Conservation (phyloP, 1,140 invertebrate species). For the Atta colombica region DNA sequence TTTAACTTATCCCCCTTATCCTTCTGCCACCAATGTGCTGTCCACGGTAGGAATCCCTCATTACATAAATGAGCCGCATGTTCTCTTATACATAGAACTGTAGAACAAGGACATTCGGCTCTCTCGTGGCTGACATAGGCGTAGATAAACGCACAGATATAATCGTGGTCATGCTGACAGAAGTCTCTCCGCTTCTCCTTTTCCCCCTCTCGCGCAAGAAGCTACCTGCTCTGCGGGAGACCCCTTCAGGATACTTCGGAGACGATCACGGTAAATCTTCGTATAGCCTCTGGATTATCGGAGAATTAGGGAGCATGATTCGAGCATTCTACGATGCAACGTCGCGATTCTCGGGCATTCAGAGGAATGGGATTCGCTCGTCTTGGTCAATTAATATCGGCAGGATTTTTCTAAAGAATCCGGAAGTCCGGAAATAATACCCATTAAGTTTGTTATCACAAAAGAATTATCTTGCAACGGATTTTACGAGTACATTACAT, state of each 20-base stretch:
- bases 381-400: conserved; percentile 6
- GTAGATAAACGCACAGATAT: conserved; percentile 75
- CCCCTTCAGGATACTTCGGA: conserved; percentile 70
- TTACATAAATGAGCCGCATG: conserved; percentile 70
- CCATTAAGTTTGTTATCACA: background rate
- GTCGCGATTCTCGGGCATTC: conserved; percentile 51
- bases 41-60: conserved; percentile 52
- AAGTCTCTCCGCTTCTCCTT: conserved; percentile 68
- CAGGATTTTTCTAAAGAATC: conserved; percentile 1
- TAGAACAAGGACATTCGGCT: conserved; percentile 34
- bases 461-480: background rate
- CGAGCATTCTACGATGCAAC: conserved; percentile 76
- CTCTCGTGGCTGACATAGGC: conserved; percentile 58
- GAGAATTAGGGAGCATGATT: conserved; percentile 85
- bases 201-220: conserved; percentile 33
- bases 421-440: conserved; percentile 9
- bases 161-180: conserved; percentile 76
- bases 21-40: background rate
- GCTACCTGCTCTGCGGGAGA: conserved; percentile 80
- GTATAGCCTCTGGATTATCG: conserved; percentile 70
- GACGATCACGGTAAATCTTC: conserved; percentile 57
- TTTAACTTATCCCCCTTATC: background rate
- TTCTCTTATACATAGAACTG: conserved; percentile 52
- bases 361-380: background rate
- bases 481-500: background rate